Base-by-base conservation (phyloP, 2,113 vertebrate species). In the Leucoraja erinaceus region DNA sequence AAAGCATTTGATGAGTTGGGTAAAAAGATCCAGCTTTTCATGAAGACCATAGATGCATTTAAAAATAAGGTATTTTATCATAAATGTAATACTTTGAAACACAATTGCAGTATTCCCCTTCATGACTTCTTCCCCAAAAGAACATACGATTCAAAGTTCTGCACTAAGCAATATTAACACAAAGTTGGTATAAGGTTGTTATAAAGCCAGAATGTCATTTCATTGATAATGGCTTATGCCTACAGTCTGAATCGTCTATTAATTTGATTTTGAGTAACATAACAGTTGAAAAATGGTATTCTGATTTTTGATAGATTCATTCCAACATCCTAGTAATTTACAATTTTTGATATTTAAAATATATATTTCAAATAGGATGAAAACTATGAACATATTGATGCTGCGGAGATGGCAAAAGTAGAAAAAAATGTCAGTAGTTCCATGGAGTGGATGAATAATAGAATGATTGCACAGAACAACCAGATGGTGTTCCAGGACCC, bases 401-500 rank as follows among this genome's bases (percentile, higher is more conserved):
- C 95, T 93, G 96, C 96, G 93, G 98, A 99, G 93, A 96, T 98
- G 94, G 96, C 96, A 90, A 95, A 95, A 31, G 97, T 98, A 94
- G 98, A 99, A 95, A 98, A 97, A 94, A 96, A 94, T 79, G 96
- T 97, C 70, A 97, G 74, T 90, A 98, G 98, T 84, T 96, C 96
- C 93, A 98, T 98, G 98, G 96, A 94, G 92, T 99, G 98, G 98
- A 96, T 99, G 96, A 98, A 98, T 94, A 96, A 95, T 95, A 98
- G 96, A 95, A 98, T 99, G 97, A 98, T 98, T 28, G 96, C 97
- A 56, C 98, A 99, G 94, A 98, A 97, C 94, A 98, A 98, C 94
- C 95, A 98, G 84, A 95, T 95, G 93, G 94, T 97, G 93, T 97
- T 97, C 94, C 98, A 98, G 95, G 98, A 98, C 93, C 98, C 98